Conservation (phyloP, 2,888 invertebrate genomes). For the Scaeva pyrastri region DNA sequence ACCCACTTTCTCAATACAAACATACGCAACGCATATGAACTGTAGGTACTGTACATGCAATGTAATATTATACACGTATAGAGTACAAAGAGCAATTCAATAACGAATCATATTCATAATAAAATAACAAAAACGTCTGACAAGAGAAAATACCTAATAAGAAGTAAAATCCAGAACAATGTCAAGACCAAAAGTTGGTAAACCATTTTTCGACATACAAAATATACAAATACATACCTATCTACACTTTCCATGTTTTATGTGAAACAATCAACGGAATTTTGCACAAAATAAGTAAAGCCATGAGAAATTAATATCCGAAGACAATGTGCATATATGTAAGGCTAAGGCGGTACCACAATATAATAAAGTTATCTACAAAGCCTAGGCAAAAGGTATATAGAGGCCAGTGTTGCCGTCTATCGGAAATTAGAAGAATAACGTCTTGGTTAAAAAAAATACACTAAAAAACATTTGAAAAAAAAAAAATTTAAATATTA, state of each 20-base stretch:
- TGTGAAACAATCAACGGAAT: constrained; percentile 67
- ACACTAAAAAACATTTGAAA: no score
- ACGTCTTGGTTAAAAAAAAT: no score
- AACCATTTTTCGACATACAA: background rate
- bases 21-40: background rate
- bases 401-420: no score
- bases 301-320: constrained; percentile 17
- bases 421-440: no score
- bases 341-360: constrained; percentile 17
- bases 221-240: background rate
- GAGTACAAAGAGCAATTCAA: constrained; percentile 13
- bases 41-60: background rate
- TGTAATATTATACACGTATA: background rate
- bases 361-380: constrained; percentile 43
- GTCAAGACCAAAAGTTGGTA: background rate
- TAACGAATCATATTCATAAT: constrained; percentile 21
- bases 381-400: no score
- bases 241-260: constrained; percentile 54
- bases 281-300: constrained; percentile 54
- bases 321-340: constrained; percentile 12
- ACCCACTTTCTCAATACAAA: background rate
- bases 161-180: background rate
- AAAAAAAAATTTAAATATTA: no score
- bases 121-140: background rate
- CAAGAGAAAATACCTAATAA: no score